Evolutionary conservation across 2,888 invertebrate genomes (phyloP).

Genomic region (Agrilus cyanescens): DNA sequence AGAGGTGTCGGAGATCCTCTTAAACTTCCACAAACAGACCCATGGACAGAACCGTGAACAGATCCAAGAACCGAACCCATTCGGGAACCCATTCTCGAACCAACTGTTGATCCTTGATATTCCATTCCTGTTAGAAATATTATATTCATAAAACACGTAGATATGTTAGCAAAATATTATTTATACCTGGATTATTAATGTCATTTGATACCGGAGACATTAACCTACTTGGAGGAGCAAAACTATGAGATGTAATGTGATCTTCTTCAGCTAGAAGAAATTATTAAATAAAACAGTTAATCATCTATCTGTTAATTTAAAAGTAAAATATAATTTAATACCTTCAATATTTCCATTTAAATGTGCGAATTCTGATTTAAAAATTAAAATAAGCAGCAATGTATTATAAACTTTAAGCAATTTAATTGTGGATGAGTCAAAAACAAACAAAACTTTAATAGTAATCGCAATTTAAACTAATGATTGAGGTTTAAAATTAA

Average conservation of each 20-base stretch:
- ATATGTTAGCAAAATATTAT: not conserved
- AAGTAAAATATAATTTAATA: too few species aligned
- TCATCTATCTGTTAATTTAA: not conserved
- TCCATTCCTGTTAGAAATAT: constrained; percentile 21
- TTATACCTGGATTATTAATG: constrained; percentile 40
- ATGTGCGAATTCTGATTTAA: not conserved
- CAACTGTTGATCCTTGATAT: constrained; percentile 20
- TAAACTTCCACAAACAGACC: constrained; percentile 31
- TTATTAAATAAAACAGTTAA: constrained; percentile 5
- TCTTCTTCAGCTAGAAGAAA: constrained; percentile 59
- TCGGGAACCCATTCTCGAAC: constrained; percentile 29
- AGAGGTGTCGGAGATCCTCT: constrained; percentile 33
- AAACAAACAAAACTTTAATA: not conserved
- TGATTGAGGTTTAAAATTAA: not conserved
- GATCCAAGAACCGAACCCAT: constrained; percentile 33
- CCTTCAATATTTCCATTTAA: not conserved
- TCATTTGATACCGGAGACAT: constrained; percentile 37
- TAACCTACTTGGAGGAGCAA: constrained; percentile 24
- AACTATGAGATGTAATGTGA: constrained; percentile 38
- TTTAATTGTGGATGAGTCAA: not conserved
- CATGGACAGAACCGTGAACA: constrained; percentile 25
- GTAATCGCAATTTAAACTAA: too few species aligned
- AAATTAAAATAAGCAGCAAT: not conserved
- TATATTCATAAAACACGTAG: too few species aligned
- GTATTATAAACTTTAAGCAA: too few species aligned